These are phyloP conservation scores for Chalcosyrphus nemorum DNA, from an alignment of 2,888 invertebrate species.

Conservation along the genomic window DNA sequence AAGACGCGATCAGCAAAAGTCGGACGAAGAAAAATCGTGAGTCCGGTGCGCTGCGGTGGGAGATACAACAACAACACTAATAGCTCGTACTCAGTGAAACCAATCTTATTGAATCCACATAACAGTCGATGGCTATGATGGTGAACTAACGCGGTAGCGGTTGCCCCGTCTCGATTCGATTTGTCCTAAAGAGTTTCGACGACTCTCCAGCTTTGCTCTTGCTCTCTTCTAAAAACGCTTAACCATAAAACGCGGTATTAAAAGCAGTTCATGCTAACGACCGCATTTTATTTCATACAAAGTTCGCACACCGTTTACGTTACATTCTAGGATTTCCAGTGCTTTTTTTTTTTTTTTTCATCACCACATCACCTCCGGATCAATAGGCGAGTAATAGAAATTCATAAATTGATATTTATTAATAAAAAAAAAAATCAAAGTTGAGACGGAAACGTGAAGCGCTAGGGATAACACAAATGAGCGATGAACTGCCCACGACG, in stretches of 20 bases:
- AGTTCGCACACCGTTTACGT: constrained; percentile 75
- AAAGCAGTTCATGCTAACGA: constrained; percentile 60
- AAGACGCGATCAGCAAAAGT: constrained; percentile 32
- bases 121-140: constrained; percentile 50
- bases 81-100: constrained; percentile 25
- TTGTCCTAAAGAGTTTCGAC: constrained; percentile 28
- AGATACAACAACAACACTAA: background rate
- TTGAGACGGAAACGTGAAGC: constrained; percentile 38
- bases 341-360: no score
- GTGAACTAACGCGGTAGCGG: constrained; percentile 67
- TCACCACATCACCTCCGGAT: constrained; percentile 50
- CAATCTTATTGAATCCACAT: constrained; percentile 67
- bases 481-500: constrained; percentile 70
- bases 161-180: constrained; percentile 58
- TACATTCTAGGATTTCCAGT: constrained; percentile 70
- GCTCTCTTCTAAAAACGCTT: constrained; percentile 12
- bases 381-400: constrained; percentile 73
- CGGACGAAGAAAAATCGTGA: constrained; percentile 66
- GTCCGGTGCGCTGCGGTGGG: constrained; percentile 33
- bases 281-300: constrained; percentile 73
- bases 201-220: background rate
- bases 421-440: constrained; percentile 3
- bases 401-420: constrained; percentile 68
- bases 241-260: constrained; percentile 59
- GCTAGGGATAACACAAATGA: constrained; percentile 59